Conservation (phyloP, 1,140 invertebrate genomes). For the Euura saliciscinereae region DNA sequence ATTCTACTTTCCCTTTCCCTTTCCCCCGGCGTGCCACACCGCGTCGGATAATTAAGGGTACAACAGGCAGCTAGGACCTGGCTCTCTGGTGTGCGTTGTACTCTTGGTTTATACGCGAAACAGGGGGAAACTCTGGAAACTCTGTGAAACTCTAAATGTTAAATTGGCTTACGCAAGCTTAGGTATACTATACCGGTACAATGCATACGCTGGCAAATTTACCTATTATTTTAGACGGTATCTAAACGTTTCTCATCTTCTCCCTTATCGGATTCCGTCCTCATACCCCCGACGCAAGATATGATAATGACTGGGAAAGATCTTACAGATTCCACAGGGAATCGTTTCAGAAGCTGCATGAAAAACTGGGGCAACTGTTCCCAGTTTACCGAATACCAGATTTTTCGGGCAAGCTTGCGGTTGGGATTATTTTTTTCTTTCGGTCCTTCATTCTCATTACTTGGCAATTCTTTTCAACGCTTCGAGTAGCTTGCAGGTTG, state of each 20-base stretch:
- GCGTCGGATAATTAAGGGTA: conserved; percentile 53
- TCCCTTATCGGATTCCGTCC: conserved; percentile 2
- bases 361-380: no score
- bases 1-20: conserved; percentile 16
- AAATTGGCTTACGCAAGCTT: conserved; percentile 51
- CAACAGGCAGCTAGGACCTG: conserved; percentile 28
- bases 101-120: neutral
- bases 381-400: no score
- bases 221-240: neutral
- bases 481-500: neutral
- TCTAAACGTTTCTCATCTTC: conserved; percentile 15
- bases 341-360: no score
- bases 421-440: neutral
- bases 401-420: no score
- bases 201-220: conserved; percentile 19
- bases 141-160: conserved; percentile 11
- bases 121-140: conserved; percentile 11
- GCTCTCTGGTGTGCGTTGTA: neutral
- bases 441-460: neutral
- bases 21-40: conserved; percentile 30
- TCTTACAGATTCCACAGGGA: no score
- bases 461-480: neutral
- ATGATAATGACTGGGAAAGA: no score
- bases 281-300: neutral
- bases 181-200: conserved; percentile 10